A percentile compares a stretch with the other conserved stretches of the same genome.
phyloP scores from a whole-genome alignment of 1,140 invertebrate genomes.

The Nebria ingens region DNA sequence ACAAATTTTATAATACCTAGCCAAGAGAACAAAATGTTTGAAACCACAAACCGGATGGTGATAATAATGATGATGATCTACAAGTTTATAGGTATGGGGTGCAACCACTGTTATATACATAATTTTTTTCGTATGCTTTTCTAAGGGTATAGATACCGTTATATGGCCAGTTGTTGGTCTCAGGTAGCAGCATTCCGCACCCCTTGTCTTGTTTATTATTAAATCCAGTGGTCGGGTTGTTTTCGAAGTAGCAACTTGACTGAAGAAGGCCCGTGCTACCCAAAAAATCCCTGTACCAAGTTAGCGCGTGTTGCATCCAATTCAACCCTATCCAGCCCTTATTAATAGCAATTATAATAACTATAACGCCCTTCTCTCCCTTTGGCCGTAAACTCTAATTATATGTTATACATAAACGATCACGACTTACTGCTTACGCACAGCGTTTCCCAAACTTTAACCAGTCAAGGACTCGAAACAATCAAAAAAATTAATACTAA shows the following conservation, averaged over 20 bases:
- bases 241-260: too few species aligned
- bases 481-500: background rate
- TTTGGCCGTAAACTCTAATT: background rate
- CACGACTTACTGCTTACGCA: background rate
- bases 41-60: too few species aligned
- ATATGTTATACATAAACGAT: background rate
- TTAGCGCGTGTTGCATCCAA: background rate
- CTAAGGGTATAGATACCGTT: background rate
- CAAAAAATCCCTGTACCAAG: background rate
- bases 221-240: too few species aligned
- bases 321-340: background rate
- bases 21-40: too few species aligned
- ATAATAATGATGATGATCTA: background rate
- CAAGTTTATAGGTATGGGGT: background rate
- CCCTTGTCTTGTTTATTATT: background rate
- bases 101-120: background rate
- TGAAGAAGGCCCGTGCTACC: too few species aligned
- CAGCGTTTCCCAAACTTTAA: background rate
- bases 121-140: too few species aligned
- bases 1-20: too few species aligned
- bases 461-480: too few species aligned
- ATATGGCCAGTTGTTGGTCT: too few species aligned
- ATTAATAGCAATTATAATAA: constrained; percentile 8
- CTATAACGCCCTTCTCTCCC: background rate
- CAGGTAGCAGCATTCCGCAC: background rate